Evolutionary conservation across 2,888 invertebrate species (phyloP), one percentile per base, ranked within the genome.

Genomic region (Chaitophorus viminalis): DNA sequence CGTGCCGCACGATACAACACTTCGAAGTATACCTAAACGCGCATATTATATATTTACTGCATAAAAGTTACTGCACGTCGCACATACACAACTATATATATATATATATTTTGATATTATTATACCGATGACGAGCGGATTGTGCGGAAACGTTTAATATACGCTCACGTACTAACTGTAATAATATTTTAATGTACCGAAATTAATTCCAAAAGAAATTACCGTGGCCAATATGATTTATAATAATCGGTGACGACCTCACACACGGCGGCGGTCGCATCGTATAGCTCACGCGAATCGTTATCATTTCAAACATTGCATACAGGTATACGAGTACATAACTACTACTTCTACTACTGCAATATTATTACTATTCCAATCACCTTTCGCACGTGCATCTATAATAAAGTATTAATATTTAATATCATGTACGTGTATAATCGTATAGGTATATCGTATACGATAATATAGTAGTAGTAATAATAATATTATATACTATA

Each of bases 201-300:
- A 74, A 74, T 18, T 4, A 39, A 36, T 39, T 25, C 11, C 0
- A 75, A 75, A 75, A 25, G 39, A 75, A 75, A 75, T 75, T 39
- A 4, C 25, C 36, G 25, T 39, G 75, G 39, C 33, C 21, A 54
- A 54, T 60, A 60, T 60, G 6, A 25, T 60, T 60, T 31, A 29
- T 70, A 70, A 70, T 14, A 31, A 70, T 46, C 46, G 1, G 70
- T 14, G 17, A 31, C 17, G 5, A 39, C 39, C 17, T 3, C 17
- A 29, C 11, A 65, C 11, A 25, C 17, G 25, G n/a, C 82, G 33
- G 36, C 46, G 11, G 46, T 11, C 36, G n/a, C 6, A 39, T 36
- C 54, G 54, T 75, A 74, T 70, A 31, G 83, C 60, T 60, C n/a
- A n/a, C n/a, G n/a, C 21, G 21, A 75, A 75, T 83, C 83, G 25